A percentile compares a stretch with the other conserved stretches of the same genome.
Evolutionary conservation across 2,113 vertebrate species (phyloP).

Genomic region (Petromus typicus): DNA sequence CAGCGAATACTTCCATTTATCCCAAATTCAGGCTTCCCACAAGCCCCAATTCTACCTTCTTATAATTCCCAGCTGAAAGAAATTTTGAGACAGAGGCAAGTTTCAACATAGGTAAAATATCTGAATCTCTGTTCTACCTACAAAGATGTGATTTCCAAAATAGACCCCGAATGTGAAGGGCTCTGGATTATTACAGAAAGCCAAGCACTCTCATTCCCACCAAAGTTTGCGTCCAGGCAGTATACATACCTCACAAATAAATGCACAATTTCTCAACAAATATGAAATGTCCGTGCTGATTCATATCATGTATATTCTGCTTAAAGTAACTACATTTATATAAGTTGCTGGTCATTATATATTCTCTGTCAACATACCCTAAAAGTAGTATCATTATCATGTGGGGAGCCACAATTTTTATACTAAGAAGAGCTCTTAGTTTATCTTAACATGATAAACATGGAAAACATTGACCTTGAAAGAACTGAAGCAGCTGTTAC

Average conservation of each 20-base stretch:
- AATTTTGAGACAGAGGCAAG: background rate
- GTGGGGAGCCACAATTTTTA: background rate
- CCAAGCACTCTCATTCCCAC: background rate
- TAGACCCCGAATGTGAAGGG: background rate
- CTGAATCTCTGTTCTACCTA: background rate
- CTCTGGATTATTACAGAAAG: background rate
- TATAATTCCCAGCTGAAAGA: background rate
- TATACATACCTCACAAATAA: background rate
- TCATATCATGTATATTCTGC: background rate
- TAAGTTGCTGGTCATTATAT: background rate
- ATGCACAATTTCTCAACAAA: background rate
- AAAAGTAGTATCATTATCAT: background rate
- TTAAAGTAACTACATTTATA: background rate
- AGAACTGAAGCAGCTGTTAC: background rate
- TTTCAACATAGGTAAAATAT: background rate
- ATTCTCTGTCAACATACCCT: background rate
- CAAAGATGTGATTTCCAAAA: background rate
- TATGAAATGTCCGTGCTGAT: background rate
- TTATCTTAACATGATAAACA: background rate
- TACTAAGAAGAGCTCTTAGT: background rate
- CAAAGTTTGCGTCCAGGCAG: background rate
- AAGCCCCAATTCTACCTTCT: background rate
- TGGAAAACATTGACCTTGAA: constrained; percentile 10
- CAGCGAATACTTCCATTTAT: background rate
- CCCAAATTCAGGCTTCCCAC: constrained; percentile 10